A percentile compares a stretch with the other conserved stretches of the same genome.
phyloP scores from a whole-genome alignment of 2,113 vertebrate genomes.

The Lycaon pictus region DNA sequence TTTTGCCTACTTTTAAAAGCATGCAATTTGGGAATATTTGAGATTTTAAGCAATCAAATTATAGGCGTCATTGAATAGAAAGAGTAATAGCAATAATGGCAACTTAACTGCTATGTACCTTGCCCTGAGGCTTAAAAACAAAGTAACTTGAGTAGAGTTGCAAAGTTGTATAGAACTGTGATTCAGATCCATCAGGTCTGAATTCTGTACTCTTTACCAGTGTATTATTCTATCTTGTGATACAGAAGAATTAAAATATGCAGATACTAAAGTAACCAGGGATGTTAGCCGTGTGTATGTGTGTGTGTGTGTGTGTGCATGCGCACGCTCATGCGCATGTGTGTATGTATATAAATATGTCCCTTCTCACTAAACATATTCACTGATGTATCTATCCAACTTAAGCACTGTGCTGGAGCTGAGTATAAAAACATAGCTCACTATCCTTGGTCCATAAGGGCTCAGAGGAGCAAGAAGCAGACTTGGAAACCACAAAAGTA shows the following conservation, averaged over 20 bases:
- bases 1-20: not conserved
- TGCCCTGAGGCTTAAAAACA: not conserved
- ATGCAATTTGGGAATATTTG: constrained; percentile 14
- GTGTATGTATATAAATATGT: not conserved
- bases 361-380: not conserved
- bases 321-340: not conserved
- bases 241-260: not conserved
- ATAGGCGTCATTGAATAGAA: not conserved
- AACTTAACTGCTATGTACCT: not conserved
- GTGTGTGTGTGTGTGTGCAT: not conserved
- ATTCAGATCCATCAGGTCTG: not conserved
- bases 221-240: not conserved
- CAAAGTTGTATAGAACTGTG: not conserved
- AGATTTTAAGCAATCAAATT: not conserved
- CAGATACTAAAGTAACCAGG: not conserved
- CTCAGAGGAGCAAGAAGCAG: not conserved
- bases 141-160: not conserved
- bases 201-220: not conserved
- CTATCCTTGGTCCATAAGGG: not conserved
- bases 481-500: not conserved
- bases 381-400: not conserved
- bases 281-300: not conserved
- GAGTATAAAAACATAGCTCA: not conserved
- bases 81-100: not conserved
- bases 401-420: not conserved